Percentiles rank a stretch among this genome's conserved stretches.
These are phyloP conservation scores for Phocoena phocoena DNA, from an alignment of 2,113 vertebrate genomes.

Conservation along the genomic window DNA sequence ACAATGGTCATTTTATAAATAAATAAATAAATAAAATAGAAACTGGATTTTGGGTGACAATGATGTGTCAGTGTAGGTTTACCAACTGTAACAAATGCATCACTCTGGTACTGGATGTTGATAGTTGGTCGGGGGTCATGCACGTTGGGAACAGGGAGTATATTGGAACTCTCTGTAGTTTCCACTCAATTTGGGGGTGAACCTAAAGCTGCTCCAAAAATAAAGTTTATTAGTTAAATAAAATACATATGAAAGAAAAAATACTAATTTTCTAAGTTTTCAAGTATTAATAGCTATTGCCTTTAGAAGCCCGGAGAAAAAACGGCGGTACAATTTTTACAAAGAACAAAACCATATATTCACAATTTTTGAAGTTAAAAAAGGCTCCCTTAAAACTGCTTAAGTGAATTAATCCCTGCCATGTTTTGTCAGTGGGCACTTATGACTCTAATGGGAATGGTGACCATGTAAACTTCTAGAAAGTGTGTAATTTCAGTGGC, in stretches of 20 bases:
- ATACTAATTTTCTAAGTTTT: neutral
- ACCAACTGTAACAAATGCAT: neutral
- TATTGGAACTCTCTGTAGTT: neutral
- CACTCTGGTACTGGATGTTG: neutral
- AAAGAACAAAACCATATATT: neutral
- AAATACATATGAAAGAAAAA: neutral
- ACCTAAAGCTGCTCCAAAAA: neutral
- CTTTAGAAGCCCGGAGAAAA: neutral
- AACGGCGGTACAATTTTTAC: neutral
- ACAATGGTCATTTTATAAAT: too few relatives aligned
- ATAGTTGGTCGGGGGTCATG: neutral
- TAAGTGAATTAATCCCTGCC: neutral
- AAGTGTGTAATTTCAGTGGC: neutral
- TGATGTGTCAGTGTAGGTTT: neutral
- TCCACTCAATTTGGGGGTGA: neutral
- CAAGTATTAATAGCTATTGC: neutral
- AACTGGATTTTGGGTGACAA: neutral
- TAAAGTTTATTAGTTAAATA: neutral
- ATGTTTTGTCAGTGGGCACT: neutral
- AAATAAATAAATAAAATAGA: too few relatives aligned
- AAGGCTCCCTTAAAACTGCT: neutral
- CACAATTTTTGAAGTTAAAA: neutral
- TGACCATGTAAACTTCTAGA: neutral
- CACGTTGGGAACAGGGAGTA: neutral
- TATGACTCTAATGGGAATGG: neutral